Conservation (phyloP, 2,797 vertebrate genomes). For the Lutjanus campechanus region DNA sequence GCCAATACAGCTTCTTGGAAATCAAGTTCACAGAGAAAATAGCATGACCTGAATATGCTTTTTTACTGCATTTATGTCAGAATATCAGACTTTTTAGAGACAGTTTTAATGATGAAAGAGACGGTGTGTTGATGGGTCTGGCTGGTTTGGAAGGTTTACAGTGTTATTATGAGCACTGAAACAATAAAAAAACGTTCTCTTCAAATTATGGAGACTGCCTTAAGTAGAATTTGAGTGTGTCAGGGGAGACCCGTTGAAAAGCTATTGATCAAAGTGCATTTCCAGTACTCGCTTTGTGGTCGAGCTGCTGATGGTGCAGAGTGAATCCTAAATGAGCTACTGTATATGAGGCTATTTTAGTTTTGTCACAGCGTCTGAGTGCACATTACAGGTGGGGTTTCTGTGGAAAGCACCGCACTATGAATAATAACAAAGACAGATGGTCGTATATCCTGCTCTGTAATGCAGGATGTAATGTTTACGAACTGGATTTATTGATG, state of each 20-base stretch:
- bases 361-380: slow-evolving; percentile 39
- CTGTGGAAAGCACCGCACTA: slow-evolving; percentile 13
- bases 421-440: slow-evolving; percentile 31
- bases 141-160: not conserved
- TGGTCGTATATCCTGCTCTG: not conserved
- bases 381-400: slow-evolving; percentile 30
- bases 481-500: slow-evolving; percentile 22
- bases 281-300: slow-evolving; percentile 56
- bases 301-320: slow-evolving; percentile 70
- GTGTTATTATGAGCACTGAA: slow-evolving; percentile 7
- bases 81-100: not conserved
- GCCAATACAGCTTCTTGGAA: not conserved
- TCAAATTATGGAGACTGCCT: slow-evolving; percentile 19
- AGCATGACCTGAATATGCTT: not conserved
- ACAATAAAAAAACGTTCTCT: slow-evolving; percentile 21
- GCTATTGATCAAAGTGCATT: slow-evolving; percentile 74
- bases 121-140: not conserved
- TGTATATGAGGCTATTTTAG: slow-evolving; percentile 46
- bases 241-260: slow-evolving; percentile 30
- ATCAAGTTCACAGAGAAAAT: not conserved
- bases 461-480: slow-evolving; percentile 13
- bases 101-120: slow-evolving; percentile 6
- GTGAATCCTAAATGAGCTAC: slow-evolving; percentile 69
- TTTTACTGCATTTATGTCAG: not conserved
- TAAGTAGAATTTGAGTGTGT: slow-evolving; percentile 25